Evolutionary conservation across 2,113 vertebrate genomes (phyloP).

Genomic region (Brachypteracias leptosomus): DNA sequence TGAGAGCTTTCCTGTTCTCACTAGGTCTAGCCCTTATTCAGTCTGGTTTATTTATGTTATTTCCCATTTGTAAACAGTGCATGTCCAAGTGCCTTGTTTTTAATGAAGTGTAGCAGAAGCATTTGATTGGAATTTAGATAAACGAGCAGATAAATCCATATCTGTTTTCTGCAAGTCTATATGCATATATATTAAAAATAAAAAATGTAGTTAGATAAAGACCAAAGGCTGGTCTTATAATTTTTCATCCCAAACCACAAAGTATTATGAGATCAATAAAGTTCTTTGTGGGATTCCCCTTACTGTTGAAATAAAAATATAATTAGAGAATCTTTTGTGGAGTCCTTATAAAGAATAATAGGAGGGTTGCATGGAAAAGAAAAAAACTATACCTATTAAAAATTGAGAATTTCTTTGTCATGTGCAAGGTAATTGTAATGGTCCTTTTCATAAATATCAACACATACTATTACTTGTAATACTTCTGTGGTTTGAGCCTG

Average conservation of each 20-base stretch:
- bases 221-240: not conserved
- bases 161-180: not conserved
- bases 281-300: not conserved
- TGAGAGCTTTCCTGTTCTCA: not conserved
- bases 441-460: not conserved
- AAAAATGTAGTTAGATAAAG: not conserved
- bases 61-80: not conserved
- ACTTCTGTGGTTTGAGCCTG: not conserved
- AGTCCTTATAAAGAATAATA: not conserved
- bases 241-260: not conserved
- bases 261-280: not conserved
- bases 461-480: not conserved
- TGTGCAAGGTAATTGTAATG: not conserved
- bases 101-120: constrained; percentile 27
- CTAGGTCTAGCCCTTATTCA: not conserved
- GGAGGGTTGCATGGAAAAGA: not conserved
- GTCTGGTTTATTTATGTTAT: constrained; percentile 7
- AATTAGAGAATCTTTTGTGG: not conserved
- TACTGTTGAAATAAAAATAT: not conserved
- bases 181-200: not conserved
- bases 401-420: not conserved
- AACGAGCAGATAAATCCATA: not conserved
- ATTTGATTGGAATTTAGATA: constrained; percentile 50
- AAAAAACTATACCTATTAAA: not conserved
- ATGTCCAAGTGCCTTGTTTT: constrained; percentile 24